Evolutionary conservation across 2,797 vertebrate species (phyloP).

Genomic region (Columba guinea): DNA sequence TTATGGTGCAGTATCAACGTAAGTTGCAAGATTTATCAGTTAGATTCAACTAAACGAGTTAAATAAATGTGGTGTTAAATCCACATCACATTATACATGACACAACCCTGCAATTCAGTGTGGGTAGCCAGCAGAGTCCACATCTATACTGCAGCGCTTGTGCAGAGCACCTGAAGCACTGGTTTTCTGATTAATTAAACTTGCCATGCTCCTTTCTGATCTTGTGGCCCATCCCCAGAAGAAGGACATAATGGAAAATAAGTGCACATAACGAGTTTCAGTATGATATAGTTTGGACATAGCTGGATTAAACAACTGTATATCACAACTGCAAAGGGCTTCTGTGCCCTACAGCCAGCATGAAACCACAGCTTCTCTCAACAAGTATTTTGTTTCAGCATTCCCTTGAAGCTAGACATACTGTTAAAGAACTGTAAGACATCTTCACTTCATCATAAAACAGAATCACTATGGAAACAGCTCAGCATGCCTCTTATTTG

Average conservation of each 20-base stretch:
- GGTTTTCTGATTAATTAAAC: neutral
- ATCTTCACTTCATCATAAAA: neutral
- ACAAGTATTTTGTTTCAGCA: neutral
- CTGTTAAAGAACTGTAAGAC: neutral
- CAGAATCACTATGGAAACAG: neutral
- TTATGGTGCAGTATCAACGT: conserved; percentile 30
- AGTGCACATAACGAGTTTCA: neutral
- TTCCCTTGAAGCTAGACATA: neutral
- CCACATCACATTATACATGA: neutral
- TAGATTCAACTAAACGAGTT: neutral
- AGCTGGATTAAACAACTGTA: neutral
- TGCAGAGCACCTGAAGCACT: neutral
- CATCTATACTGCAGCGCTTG: neutral
- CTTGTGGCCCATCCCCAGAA: neutral
- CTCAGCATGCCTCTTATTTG: neutral
- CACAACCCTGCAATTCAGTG: neutral
- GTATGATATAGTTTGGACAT: rapidly evolving
- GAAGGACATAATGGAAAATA: neutral
- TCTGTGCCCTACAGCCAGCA: neutral
- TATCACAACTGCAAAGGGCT: neutral
- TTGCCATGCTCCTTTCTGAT: neutral
- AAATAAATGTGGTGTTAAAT: neutral
- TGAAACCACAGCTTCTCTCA: neutral
- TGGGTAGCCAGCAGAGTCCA: neutral
- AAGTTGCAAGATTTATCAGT: conserved; percentile 29